Evolutionary conservation across 2,113 vertebrate species (phyloP).

Genomic region (Recurvirostra avosetta): DNA sequence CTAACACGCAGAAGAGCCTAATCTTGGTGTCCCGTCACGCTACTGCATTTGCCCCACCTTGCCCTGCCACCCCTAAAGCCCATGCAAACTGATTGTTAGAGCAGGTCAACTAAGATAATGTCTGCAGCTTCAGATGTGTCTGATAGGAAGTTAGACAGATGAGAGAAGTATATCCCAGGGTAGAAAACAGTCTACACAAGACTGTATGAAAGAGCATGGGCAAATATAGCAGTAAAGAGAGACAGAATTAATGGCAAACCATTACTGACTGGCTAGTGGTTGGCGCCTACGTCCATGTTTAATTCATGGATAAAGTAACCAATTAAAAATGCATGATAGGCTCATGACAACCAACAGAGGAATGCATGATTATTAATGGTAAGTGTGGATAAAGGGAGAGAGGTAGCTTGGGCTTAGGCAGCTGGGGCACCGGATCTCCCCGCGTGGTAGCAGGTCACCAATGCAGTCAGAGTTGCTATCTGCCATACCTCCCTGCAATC

Average conservation of each 20-base stretch:
- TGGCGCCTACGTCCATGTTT: neutral
- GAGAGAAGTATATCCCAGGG: neutral
- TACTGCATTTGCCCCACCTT: neutral
- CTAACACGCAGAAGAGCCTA: neutral
- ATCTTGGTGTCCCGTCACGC: neutral
- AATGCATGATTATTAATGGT: neutral
- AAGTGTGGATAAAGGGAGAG: neutral
- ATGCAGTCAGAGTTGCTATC: rapidly evolving
- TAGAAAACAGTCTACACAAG: neutral
- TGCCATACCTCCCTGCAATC: neutral
- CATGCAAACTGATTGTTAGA: neutral
- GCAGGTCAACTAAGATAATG: neutral
- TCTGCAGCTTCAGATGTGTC: neutral
- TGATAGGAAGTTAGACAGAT: neutral
- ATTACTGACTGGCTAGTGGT: neutral
- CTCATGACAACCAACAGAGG: neutral
- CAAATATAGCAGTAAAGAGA: neutral
- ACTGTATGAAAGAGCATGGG: neutral
- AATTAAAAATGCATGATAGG: conserved; percentile 44
- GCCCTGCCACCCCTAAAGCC: neutral
- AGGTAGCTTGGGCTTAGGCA: neutral
- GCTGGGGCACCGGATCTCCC: neutral
- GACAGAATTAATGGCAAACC: neutral
- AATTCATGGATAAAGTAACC: conserved; percentile 25
- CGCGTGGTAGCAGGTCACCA: neutral